A percentile compares a stretch with the other conserved stretches of the same genome.
Evolutionary conservation across 30 jellyfish, hydroid and myxozoan genomes (phyloP).

Genomic region (Calvadosia cruxmelitensis): DNA sequence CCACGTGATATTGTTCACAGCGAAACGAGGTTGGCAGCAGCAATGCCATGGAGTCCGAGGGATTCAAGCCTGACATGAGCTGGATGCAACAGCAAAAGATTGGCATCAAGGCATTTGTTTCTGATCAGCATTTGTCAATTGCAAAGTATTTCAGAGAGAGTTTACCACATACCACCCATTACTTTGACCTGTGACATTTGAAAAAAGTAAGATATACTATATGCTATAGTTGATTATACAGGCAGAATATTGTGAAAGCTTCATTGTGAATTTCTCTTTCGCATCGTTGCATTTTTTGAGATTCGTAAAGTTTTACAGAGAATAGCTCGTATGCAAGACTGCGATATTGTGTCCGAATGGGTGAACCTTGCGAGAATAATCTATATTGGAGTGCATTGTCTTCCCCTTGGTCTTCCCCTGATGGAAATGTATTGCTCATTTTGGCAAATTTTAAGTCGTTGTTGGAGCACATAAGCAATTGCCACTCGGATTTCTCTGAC

Average conservation of each 20-base stretch:
- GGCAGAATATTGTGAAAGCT: no score
- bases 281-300: constrained; percentile 3
- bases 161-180: constrained; percentile 5
- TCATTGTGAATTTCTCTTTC: no score
- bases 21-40: constrained; percentile 15
- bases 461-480: constrained; percentile 15
- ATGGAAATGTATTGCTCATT: constrained; percentile 10
- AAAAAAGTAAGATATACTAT: constrained; percentile 4
- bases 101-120: constrained; percentile 8
- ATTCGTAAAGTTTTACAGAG: constrained; percentile 5
- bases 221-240: no score
- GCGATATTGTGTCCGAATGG: constrained; percentile 9
- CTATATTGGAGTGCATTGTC: constrained; percentile 13
- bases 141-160: constrained; percentile 7
- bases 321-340: constrained; percentile 7
- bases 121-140: constrained; percentile 7
- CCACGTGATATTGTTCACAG: not conserved
- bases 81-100: constrained; percentile 4
- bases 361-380: constrained; percentile 8
- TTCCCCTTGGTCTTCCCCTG: no score
- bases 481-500: constrained; percentile 2
- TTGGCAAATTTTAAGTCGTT: constrained; percentile 11
- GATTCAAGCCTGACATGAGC: constrained; percentile 7
- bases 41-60: constrained; percentile 13
- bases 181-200: constrained; percentile 23